Conservation (phyloP, 2,888 invertebrate genomes). For the Synergus itoensis region DNA sequence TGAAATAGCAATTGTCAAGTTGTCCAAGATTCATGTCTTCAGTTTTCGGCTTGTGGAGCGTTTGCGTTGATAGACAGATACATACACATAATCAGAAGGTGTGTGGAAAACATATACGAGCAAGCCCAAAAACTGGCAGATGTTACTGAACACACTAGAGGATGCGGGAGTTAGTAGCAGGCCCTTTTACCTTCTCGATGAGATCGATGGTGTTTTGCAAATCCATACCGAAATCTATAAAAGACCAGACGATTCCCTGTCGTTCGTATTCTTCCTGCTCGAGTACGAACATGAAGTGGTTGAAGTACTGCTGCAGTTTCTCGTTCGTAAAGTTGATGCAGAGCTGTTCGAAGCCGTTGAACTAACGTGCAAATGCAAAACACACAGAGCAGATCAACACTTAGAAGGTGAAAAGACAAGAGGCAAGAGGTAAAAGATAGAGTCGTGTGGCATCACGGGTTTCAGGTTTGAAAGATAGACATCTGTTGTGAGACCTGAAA, state of each 20-base stretch:
- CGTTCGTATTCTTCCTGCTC: constrained; percentile 97
- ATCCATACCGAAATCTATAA: constrained; percentile 98
- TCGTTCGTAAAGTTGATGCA: constrained; percentile 98
- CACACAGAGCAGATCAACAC: constrained; percentile 56
- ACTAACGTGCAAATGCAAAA: constrained; percentile 79
- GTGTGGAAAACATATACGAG: constrained; percentile 50
- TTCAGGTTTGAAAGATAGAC: constrained; percentile 32
- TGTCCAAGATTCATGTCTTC: constrained; percentile 1
- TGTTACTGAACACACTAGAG: constrained; percentile 45
- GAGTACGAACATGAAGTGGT: constrained; percentile 97
- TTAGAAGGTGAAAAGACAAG: constrained; percentile 51
- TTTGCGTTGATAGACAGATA: constrained; percentile 18
- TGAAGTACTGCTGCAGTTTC: constrained; percentile 97
- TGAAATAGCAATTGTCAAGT: background rate
- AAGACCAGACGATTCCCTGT: constrained; percentile 94
- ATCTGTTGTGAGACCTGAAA: constrained; percentile 45
- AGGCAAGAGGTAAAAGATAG: constrained; percentile 52
- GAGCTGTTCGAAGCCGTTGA: constrained; percentile 96
- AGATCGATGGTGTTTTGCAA: constrained; percentile 94
- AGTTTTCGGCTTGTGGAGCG: background rate
- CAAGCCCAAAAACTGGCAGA: constrained; percentile 54
- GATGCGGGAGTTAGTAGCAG: constrained; percentile 42
- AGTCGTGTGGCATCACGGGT: constrained; percentile 51
- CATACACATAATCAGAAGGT: constrained; percentile 49
- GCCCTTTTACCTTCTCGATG: constrained; percentile 89